Percentiles rank a stretch among this genome's conserved stretches.
These are phyloP conservation scores for Turritopsis dohrnii DNA, from an alignment of 30 jellyfish, hydroid and myxozoan genomes.

Conservation along the genomic window DNA sequence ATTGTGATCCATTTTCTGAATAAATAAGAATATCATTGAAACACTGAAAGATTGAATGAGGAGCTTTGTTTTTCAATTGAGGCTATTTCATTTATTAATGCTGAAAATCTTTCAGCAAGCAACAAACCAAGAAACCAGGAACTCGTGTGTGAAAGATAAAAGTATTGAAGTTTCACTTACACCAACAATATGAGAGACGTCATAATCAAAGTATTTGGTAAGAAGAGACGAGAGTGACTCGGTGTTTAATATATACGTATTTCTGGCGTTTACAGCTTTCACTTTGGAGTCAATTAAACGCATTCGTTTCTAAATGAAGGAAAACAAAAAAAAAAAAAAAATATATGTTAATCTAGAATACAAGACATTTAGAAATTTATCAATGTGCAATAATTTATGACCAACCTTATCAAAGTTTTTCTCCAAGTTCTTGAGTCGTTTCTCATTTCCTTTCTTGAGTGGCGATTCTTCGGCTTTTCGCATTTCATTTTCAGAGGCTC, in stretches of 20 bases:
- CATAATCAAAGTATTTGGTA: constrained; percentile 65
- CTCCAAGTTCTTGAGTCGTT: constrained; percentile 60
- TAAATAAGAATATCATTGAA: too few relatives aligned
- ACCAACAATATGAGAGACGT: constrained; percentile 59
- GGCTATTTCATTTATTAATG: too few relatives aligned
- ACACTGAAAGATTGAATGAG: too few relatives aligned
- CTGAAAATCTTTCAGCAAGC: too few relatives aligned
- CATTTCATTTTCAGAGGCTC: constrained; percentile 53
- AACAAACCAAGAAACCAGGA: neutral
- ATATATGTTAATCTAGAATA: neutral
- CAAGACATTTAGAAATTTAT: neutral
- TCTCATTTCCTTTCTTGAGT: constrained; percentile 77
- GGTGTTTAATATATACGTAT: constrained; percentile 41
- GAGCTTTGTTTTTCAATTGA: too few relatives aligned
- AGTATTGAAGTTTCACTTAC: constrained; percentile 36
- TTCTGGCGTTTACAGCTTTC: constrained; percentile 74
- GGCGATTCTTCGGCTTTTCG: constrained; percentile 77
- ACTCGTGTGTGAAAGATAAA: neutral
- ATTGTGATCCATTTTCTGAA: too few relatives aligned
- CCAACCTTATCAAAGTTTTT: constrained; percentile 68
- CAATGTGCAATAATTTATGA: neutral
- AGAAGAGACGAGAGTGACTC: constrained; percentile 60
- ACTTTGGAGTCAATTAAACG: constrained; percentile 58
- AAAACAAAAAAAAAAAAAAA: neutral
- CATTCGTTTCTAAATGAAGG: constrained; percentile 39